Conservation (phyloP, 2,113 vertebrate species). For the Lophius piscatorius region DNA sequence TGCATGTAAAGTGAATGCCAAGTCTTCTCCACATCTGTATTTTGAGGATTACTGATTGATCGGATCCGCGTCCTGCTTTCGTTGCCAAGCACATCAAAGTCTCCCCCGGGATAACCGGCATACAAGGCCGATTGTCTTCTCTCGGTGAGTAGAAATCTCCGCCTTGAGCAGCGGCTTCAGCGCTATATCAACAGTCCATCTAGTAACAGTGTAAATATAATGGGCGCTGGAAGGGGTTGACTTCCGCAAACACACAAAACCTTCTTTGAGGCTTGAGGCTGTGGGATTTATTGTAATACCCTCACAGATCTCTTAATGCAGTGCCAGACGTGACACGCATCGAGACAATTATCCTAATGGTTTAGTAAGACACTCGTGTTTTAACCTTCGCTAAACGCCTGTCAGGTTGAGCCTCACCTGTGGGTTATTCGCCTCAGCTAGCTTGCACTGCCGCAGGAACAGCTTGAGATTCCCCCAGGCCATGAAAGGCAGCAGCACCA, state of each 20-base stretch:
- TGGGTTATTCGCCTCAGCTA: conserved; percentile 98
- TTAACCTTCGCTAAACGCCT: background rate
- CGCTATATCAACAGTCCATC: conserved; percentile 49
- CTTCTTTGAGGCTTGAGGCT: conserved; percentile 34
- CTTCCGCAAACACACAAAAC: conserved; percentile 33
- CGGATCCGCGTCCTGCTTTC: conserved; percentile 43
- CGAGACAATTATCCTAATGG: conserved; percentile 13
- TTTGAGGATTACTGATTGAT: conserved; percentile 50
- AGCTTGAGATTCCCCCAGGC: conserved; percentile 99
- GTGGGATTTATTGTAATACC: conserved; percentile 34
- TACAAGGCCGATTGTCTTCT: conserved; percentile 73
- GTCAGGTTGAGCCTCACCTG: conserved; percentile 82
- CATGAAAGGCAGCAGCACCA: conserved; percentile 97
- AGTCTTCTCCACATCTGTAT: conserved; percentile 68
- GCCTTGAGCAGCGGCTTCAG: conserved; percentile 41
- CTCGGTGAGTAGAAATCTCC: conserved; percentile 28
- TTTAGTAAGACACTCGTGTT: conserved; percentile 3
- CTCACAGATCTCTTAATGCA: conserved; percentile 15
- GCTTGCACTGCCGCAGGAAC: conserved; percentile 96
- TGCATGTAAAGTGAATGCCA: conserved; percentile 52
- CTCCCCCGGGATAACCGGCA: conserved; percentile 52
- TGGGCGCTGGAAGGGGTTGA: conserved; percentile 41
- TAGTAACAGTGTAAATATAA: conserved; percentile 49
- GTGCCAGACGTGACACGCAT: background rate
- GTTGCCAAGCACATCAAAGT: conserved; percentile 62